Evolutionary conservation across 2,888 invertebrate species (phyloP).

Genomic region (Drosophila melanocephala): DNA sequence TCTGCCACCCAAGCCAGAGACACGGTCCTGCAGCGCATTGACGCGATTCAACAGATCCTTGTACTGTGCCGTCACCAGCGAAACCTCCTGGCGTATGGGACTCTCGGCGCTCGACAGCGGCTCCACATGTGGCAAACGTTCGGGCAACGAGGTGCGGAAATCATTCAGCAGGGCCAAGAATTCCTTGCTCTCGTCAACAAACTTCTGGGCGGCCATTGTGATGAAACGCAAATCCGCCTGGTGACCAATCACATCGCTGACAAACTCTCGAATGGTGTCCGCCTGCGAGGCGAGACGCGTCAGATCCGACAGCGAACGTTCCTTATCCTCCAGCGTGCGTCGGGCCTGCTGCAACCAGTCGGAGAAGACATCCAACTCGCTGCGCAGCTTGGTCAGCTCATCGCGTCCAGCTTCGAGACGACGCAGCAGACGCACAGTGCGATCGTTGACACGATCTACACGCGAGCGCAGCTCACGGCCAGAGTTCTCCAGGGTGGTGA

Average conservation of each 20-base stretch:
- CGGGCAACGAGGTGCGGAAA: conserved; percentile 93
- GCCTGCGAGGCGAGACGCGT: conserved; percentile 90
- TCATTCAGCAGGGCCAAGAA: conserved; percentile 94
- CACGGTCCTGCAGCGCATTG: conserved; percentile 92
- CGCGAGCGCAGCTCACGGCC: conserved; percentile 93
- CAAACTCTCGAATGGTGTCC: conserved; percentile 94
- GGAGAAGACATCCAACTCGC: conserved; percentile 92
- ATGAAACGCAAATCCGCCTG: conserved; percentile 98
- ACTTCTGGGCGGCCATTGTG: conserved; percentile 98
- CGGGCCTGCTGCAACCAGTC: conserved; percentile 94
- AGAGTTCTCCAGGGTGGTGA: conserved; percentile 94
- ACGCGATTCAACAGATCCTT: conserved; percentile 93
- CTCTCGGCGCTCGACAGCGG: conserved; percentile 90
- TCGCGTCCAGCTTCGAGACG: conserved; percentile 92
- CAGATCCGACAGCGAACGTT: conserved; percentile 92
- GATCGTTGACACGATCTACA: conserved; percentile 92
- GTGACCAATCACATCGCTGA: conserved; percentile 97
- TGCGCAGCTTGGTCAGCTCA: conserved; percentile 94
- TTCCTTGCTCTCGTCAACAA: conserved; percentile 97
- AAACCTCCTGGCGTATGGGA: conserved; percentile 91
- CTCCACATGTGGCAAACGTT: conserved; percentile 92
- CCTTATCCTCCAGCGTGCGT: conserved; percentile 93
- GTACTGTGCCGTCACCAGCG: conserved; percentile 91
- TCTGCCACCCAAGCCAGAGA: conserved; percentile 92
- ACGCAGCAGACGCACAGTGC: conserved; percentile 91